Evolutionary conservation across 1,140 invertebrate species (phyloP), one percentile per base, ranked within the genome.

Genomic region (Drosophila auraria): DNA sequence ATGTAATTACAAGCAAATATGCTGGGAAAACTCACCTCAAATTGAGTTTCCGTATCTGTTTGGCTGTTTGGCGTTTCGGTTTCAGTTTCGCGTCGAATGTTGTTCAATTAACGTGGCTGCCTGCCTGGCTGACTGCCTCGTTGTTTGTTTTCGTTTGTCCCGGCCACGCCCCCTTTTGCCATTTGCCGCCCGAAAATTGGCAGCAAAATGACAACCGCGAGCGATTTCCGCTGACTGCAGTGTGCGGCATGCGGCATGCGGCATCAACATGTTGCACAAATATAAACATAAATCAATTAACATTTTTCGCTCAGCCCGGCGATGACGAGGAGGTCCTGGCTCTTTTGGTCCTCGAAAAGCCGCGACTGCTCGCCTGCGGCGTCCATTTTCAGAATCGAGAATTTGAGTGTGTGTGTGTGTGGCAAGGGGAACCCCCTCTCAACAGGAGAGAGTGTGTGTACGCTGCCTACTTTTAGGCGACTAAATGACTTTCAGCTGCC

Each of bases 281-380:
- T 90, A 90, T 90, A 90, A 90, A 90, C 86, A 90, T 90, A 90
- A 90, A 90, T 90, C 86, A 90, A 90, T 90, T 90, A 90, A 91
- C 87, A 90, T 90, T 89, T 90, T 90, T 66, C 74, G 45, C 58
- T 42, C 30, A 54, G 54, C 47, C 25, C 14, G 14, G 62, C 45
- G 20, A 20, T 20, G 12, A 47, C 33, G 30, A 17, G 64, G 44
- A 63, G 40, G 57, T 62, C 27, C 58, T 63, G 11, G 57, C 63
- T 44, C 30, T 59, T 25, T 30, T 63, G 58, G 27, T 64, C 15
- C 44, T 20, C 40, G 14, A 68, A 76, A 50, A 49, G 36, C 17
- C 25, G 45, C 62, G 69, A n/a, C 44, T 38, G 30, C 20, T 61
- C 14, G 83, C 83, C 84, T 62, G 66, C 56, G 84, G 81, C 66